Conservation (phyloP, 2,888 invertebrate genomes). For the Drosophila robusta region DNA sequence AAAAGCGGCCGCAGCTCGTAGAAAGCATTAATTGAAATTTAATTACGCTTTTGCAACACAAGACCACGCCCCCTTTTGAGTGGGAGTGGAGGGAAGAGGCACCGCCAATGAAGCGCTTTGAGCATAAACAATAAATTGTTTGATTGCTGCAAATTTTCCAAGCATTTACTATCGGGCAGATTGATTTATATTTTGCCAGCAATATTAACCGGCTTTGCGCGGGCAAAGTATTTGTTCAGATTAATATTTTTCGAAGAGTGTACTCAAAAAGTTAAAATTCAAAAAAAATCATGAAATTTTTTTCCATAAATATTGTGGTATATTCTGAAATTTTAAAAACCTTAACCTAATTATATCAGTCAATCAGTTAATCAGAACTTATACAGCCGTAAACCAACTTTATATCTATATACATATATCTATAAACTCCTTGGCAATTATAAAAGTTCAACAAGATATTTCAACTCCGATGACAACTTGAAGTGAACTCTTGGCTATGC, state of each 20-base stretch:
- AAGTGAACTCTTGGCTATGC: conserved; percentile 40
- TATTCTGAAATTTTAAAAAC: too few relatives aligned
- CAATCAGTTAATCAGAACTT: too few relatives aligned
- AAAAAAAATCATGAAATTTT: too few relatives aligned
- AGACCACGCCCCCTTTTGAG: conserved; percentile 6
- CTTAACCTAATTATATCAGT: too few relatives aligned
- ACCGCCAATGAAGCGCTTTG: conserved; percentile 26
- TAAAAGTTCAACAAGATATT: conserved; percentile 14
- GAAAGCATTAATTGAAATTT: conserved; percentile 74
- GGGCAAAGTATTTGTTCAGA: too few relatives aligned
- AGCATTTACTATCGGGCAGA: conserved; percentile 12
- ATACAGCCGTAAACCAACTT: too few relatives aligned
- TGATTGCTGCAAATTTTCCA: conserved; percentile 40
- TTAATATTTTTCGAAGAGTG: too few relatives aligned
- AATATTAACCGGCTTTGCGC: conserved; percentile 1
- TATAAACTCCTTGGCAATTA: background rate
- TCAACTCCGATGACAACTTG: conserved; percentile 23
- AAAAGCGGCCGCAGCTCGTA: conserved; percentile 39
- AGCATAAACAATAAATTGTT: conserved; percentile 53
- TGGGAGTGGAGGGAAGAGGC: background rate
- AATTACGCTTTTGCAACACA: conserved; percentile 59
- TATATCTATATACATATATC: background rate
- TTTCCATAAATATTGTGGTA: too few relatives aligned
- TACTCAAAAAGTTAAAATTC: too few relatives aligned
- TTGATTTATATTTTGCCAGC: conserved; percentile 35